These are phyloP conservation scores for Peucedramus taeniatus DNA, from an alignment of 2,113 vertebrate genomes.

Conservation along the genomic window DNA sequence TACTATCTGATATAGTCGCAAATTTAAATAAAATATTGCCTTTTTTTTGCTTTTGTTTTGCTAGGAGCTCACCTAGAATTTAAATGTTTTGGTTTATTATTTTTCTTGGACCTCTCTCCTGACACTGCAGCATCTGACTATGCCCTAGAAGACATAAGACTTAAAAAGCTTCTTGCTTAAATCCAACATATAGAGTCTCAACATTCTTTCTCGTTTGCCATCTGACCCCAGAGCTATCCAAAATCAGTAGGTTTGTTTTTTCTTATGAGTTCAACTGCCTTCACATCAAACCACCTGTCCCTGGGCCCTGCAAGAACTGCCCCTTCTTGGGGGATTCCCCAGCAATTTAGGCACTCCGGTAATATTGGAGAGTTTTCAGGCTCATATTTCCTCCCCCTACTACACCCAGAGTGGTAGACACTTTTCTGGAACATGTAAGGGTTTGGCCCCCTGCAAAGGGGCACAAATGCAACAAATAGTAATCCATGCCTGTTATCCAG, in stretches of 20 bases:
- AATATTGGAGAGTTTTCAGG: background rate
- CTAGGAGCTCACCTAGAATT: background rate
- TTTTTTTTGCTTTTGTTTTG: background rate
- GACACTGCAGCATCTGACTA: background rate
- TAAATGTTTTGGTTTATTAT: background rate
- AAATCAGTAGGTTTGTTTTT: constrained; percentile 9
- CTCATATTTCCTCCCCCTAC: background rate
- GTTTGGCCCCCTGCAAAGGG: background rate
- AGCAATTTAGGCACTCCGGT: background rate
- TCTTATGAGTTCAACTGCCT: background rate
- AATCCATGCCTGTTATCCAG: background rate
- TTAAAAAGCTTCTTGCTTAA: background rate
- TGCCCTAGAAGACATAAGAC: background rate
- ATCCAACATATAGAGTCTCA: background rate
- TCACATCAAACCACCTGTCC: background rate
- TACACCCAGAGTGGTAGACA: background rate
- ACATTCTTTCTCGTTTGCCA: background rate
- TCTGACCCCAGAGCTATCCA: background rate
- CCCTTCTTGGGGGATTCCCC: background rate
- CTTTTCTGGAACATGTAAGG: background rate
- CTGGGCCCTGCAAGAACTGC: background rate
- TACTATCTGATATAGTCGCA: background rate
- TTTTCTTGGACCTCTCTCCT: background rate
- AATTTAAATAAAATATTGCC: constrained; percentile 42
- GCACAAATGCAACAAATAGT: background rate